A percentile compares a stretch with the other conserved stretches of the same genome.
These are phyloP conservation scores for Margaritifera margaritifera DNA, from an alignment of 2,888 invertebrate genomes.

Conservation along the genomic window DNA sequence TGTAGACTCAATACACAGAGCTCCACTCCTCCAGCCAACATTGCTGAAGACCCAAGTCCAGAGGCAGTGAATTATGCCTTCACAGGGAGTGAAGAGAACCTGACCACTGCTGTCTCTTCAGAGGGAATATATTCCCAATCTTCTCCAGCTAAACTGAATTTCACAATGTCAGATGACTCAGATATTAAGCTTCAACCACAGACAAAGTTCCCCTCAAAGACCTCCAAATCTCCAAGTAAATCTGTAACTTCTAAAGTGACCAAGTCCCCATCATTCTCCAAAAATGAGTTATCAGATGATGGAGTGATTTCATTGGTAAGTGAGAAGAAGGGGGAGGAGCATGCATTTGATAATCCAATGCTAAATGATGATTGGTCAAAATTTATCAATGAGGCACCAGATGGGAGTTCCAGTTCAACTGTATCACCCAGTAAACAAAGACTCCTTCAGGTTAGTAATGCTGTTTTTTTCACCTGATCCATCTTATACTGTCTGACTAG, in stretches of 20 bases:
- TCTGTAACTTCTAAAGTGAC: constrained; percentile 6
- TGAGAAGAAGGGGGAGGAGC: constrained; percentile 28
- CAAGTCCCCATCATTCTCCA: constrained; percentile 19
- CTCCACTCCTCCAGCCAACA: too few species aligned
- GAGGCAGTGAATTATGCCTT: constrained; percentile 49
- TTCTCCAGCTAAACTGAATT: constrained; percentile 14
- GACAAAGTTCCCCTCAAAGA: neutral
- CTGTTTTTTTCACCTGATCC: too few species aligned
- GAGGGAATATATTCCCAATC: too few species aligned
- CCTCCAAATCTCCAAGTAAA: constrained; percentile 11
- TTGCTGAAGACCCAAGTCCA: constrained; percentile 11
- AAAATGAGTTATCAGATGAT: constrained; percentile 11
- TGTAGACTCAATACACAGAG: too few species aligned
- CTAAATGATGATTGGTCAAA: constrained; percentile 47
- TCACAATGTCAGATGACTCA: constrained; percentile 15
- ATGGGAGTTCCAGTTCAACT: constrained; percentile 15
- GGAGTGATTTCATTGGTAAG: constrained; percentile 20
- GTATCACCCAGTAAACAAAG: too few species aligned
- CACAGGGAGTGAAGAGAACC: constrained; percentile 7
- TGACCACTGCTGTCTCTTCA: neutral
- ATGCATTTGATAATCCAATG: constrained; percentile 57
- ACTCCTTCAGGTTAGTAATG: neutral
- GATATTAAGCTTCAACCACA: neutral
- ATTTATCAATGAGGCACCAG: constrained; percentile 43
- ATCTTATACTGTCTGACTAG: too few species aligned